Evolutionary conservation across 2,888 invertebrate genomes (phyloP).

Genomic region (Podabrus alpinus): DNA sequence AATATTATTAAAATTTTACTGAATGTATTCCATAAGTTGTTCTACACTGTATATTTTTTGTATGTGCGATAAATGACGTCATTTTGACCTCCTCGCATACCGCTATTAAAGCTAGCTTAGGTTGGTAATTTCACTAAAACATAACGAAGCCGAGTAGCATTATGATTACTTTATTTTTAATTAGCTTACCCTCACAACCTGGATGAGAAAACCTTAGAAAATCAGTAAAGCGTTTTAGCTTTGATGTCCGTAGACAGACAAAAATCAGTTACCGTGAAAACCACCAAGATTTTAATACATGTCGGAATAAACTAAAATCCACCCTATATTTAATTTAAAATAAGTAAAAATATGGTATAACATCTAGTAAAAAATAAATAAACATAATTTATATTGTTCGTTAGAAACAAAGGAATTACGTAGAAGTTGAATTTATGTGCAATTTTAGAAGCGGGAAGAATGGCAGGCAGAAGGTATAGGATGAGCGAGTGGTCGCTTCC

Average conservation of each 20-base stretch:
- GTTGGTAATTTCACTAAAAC: background rate
- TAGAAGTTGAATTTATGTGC: slow-evolving; percentile 42
- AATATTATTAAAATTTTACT: too few relatives aligned
- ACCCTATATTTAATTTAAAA: background rate
- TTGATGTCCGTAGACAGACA: background rate
- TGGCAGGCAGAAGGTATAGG: slow-evolving; percentile 20
- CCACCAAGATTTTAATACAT: background rate
- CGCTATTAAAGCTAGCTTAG: background rate
- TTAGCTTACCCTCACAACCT: background rate
- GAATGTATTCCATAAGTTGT: too few relatives aligned
- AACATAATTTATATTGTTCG: slow-evolving; percentile 30
- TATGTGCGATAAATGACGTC: too few relatives aligned
- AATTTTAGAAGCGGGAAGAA: slow-evolving; percentile 42
- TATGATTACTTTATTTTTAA: background rate
- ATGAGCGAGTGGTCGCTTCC: slow-evolving; percentile 36
- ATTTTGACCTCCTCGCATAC: too few relatives aligned
- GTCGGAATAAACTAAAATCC: background rate
- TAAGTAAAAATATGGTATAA: background rate
- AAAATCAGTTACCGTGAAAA: background rate
- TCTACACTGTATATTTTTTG: too few relatives aligned
- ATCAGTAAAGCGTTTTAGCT: background rate
- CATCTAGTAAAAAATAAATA: slow-evolving; percentile 8
- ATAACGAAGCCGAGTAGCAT: background rate
- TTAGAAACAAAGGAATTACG: slow-evolving; percentile 42
- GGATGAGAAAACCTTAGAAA: background rate